Percentiles rank a stretch among this genome's conserved stretches.
Evolutionary conservation across 2,888 invertebrate genomes (phyloP).

Genomic region (Acronicta alni): DNA sequence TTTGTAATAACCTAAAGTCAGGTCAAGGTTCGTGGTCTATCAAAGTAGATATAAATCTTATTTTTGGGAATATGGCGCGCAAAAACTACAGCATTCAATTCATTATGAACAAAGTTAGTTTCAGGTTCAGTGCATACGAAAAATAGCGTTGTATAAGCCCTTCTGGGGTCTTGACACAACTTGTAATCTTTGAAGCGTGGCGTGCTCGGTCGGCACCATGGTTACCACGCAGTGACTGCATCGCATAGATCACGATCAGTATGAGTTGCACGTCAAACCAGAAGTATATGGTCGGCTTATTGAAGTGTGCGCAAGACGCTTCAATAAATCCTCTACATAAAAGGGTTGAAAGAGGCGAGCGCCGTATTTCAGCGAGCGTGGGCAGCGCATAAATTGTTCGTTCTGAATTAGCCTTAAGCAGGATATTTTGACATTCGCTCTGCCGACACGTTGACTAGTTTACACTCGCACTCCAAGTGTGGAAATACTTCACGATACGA

Average conservation of each 20-base stretch:
- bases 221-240: conserved; percentile 66
- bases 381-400: conserved; percentile 83
- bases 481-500: conserved; percentile 58
- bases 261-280: conserved; percentile 77
- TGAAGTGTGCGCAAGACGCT: conserved; percentile 77
- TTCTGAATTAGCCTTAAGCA: conserved; percentile 83
- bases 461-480: conserved; percentile 66
- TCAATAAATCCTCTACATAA: conserved; percentile 85
- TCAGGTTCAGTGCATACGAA: background rate
- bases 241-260: conserved; percentile 76
- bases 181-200: conserved; percentile 70
- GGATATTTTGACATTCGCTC: conserved; percentile 81
- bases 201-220: conserved; percentile 65
- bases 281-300: conserved; percentile 72
- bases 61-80: too few relatives aligned
- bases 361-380: conserved; percentile 83
- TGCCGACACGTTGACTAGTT: conserved; percentile 74
- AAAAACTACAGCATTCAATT: background rate
- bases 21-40: too few relatives aligned
- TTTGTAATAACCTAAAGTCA: too few relatives aligned
- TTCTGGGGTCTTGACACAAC: conserved; percentile 47
- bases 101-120: background rate
- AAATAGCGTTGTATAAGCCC: too few relatives aligned
- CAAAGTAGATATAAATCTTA: too few relatives aligned
- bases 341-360: conserved; percentile 83